phyloP scores from a whole-genome alignment of 2,888 invertebrate genomes.

The Macrosoma leucophasiata region DNA sequence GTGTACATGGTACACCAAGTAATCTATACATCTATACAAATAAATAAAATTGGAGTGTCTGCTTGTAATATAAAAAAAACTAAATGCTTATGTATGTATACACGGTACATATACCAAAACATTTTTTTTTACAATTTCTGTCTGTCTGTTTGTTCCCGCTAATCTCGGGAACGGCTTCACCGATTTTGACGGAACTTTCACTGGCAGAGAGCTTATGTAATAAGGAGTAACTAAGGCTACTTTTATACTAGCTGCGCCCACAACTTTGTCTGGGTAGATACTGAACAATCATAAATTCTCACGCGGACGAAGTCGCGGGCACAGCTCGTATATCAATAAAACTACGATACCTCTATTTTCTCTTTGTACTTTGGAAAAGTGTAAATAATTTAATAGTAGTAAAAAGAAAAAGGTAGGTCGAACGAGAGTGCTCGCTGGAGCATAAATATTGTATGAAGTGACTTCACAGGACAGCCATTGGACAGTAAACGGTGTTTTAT shows the following conservation, averaged over 20 bases:
- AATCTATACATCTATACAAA: slow-evolving; percentile 3
- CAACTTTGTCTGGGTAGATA: not conserved
- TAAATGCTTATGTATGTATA: not conserved
- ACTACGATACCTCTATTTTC: slow-evolving; percentile 15
- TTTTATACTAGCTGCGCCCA: not conserved
- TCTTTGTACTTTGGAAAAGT: slow-evolving; percentile 25
- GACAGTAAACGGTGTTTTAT: slow-evolving; percentile 67
- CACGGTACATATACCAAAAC: no score
- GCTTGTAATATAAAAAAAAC: not conserved
- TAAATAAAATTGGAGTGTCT: no score
- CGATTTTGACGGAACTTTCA: no score
- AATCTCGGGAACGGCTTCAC: no score
- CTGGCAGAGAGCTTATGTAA: no score
- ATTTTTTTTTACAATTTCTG: no score
- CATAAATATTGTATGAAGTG: slow-evolving; percentile 70
- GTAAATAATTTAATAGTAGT: slow-evolving; percentile 34
- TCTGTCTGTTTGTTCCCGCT: no score
- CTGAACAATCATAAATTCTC: slow-evolving; percentile 6
- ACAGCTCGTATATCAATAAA: slow-evolving; percentile 5
- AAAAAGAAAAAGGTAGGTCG: slow-evolving; percentile 30
- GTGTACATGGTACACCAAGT: slow-evolving; percentile 3
- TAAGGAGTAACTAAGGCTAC: no score
- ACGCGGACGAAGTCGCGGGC: no score
- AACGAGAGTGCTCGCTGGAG: slow-evolving; percentile 18
- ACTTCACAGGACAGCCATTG: slow-evolving; percentile 54